Evolutionary conservation across 2,113 vertebrate species (phyloP), one percentile per base, ranked within the genome.

Genomic region (Solenodon paradoxus): DNA sequence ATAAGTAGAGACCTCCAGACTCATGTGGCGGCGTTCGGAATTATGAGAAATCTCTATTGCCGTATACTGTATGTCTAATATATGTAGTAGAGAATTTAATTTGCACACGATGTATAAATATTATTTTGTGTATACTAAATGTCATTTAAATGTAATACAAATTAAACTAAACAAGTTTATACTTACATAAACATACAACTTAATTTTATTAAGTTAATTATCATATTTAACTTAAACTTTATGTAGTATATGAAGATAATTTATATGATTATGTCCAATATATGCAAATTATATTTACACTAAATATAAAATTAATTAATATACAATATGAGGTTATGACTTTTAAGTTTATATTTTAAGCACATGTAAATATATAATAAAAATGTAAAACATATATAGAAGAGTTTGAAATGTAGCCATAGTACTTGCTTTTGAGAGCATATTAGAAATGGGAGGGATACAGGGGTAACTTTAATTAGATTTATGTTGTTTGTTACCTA

Each of bases 341-440:
- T 90, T 92, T 85, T 77, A 92, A 57, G 19, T 79, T 87, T 86
- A 32, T 38, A 92, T 69, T 95, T 90, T 90, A 63, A 59, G 10
- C 79, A 8, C 12, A 20, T 35, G 35, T 88, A 1, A 63, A 57
- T 57, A 82, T 47, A 12, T 42, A 72, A 63, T 35, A 69, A 71
- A 87, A 90, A 35, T 66, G 9, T 83, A 19, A 88, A 71, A 91
- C 53, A 85, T 4, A 13, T 16, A 1, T 47, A 71, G 22, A 97
- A 85, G 0, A 30, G 4, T 84, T 55, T 85, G 47, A 66, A 85
- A 35, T 9, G 30, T 68, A 8, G 35, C 45, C 0, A 6, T 10
- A 10, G 16, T 26, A 16, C 32, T 51, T 72, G 20, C 38, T 22
- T 86, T 7, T 91, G 42, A 86, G 30, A 81, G 3, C 85, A 40